Evolutionary conservation across 1,140 invertebrate genomes (phyloP).

Genomic region (Apis mellifera): Amel_HAv3.1 CM009942.2:11259001-11259500

Average conservation of each 20-base stretch:
- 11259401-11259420: background rate
- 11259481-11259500: background rate
- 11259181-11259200: background rate
- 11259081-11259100: constrained; percentile 8
- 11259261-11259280: background rate
- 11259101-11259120: constrained; percentile 14
- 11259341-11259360: no score
- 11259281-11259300: background rate
- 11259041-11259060: background rate
- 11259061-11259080: constrained; percentile 1
- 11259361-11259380: background rate
- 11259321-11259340: background rate
- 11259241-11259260: background rate
- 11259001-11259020: background rate
- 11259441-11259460: background rate
- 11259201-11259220: background rate
- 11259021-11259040: background rate
- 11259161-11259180: background rate
- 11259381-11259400: background rate
- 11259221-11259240: background rate
- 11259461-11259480: background rate
- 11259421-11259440: background rate
- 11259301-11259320: background rate
- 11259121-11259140: constrained; percentile 15
- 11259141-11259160: background rate